Evolutionary conservation across 1,140 invertebrate genomes (phyloP), one percentile per base, ranked within the genome.

Genomic region (Zaprionus ghesquierei): DNA sequence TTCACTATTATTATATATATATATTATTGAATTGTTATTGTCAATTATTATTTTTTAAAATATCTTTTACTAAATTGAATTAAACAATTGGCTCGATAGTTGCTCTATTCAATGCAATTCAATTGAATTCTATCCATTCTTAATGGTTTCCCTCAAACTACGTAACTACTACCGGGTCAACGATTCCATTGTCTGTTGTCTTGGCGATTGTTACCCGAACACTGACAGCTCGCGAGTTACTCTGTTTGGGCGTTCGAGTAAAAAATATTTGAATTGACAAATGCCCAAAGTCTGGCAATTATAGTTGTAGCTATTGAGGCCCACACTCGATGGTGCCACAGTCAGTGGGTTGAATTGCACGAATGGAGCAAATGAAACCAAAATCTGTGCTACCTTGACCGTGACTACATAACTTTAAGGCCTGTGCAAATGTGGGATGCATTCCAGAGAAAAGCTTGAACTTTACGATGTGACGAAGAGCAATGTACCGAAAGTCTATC

Each of bases 301-400:
- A 35, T 13, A 33, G 18, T 22, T 60, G 25, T 27, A 6, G 27
- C 18, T 61, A 20, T 60, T 49, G 18, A 60, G 59, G 33, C 69
- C 69, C 55, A 72, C 69, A 60, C 63, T 18, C 25, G 1, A 27
- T 46, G 31, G 20, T 35, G 20, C 22, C 41, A 20, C 33, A 25
- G 10, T 25, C 27, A 13, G 54, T 69, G 46, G 55, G 33, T 20
- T 33, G 38, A 31, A 22, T 23, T 35, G 12, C n/a, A 13, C 10
- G 18, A 20, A 29, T 9, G 53, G 35, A 15, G 35, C 27, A 46
- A 60, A 33, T 68, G 38, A 63, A 63, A 53, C 25, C 22, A 54
- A 63, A 44, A 63, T 22, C 15, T 27, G 6, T 22, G n/a, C 25
- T 72, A 29, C 69, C 69, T 72, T 72, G 69, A 72, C 69, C 69